Evolutionary conservation across 2,888 invertebrate genomes (phyloP).

Genomic region (Acholoe squamosa): DNA sequence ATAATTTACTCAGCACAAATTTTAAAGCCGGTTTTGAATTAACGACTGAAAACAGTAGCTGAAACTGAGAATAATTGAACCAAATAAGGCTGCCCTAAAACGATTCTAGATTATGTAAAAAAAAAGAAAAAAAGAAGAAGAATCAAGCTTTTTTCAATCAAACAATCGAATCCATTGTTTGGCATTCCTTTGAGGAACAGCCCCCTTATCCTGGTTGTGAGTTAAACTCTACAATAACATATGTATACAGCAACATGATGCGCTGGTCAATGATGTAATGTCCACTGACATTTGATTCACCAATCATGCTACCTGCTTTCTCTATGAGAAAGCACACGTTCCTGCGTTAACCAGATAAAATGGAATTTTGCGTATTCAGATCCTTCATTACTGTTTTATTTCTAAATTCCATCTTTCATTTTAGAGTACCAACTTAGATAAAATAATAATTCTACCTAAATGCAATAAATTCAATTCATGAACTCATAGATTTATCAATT

Average conservation of each 20-base stretch:
- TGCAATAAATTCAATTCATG: neutral
- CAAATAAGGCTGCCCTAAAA: no score
- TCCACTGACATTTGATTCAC: conserved; percentile 29
- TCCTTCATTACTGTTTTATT: neutral
- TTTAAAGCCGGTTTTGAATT: no score
- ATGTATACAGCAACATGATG: conserved; percentile 25
- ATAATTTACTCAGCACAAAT: no score
- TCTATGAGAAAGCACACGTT: neutral
- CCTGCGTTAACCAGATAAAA: neutral
- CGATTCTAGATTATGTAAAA: no score
- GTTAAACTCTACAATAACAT: neutral
- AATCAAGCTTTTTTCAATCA: no score
- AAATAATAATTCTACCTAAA: neutral
- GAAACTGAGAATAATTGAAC: no score
- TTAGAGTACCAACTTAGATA: neutral
- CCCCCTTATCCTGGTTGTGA: no score
- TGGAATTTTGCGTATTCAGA: neutral
- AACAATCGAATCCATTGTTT: no score
- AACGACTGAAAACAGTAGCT: no score
- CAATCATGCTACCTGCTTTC: neutral
- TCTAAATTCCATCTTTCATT: neutral
- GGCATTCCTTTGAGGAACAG: no score
- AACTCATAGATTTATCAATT: no score
- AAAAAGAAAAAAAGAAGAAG: no score
- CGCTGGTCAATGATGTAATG: neutral